Evolutionary conservation across 2,797 vertebrate species (phyloP), one percentile per base, ranked within the genome.

Genomic region (Poeciliopsis paucimaculata): DNA sequence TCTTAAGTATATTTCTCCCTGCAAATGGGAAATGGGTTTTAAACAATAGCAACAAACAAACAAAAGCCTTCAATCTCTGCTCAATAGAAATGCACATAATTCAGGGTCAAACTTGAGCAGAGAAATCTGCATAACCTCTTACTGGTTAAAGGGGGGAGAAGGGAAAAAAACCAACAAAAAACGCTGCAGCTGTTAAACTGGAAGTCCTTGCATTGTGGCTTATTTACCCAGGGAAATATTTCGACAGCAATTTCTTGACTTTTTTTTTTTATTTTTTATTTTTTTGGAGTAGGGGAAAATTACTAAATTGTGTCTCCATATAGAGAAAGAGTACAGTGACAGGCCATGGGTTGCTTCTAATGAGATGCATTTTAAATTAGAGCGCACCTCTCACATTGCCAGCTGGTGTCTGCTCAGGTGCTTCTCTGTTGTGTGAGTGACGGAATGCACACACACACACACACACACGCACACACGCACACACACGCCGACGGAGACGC

Each of bases 1-100:
- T 98, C 96, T 98, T 96, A 96, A 98, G 96, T 97, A 97, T 97
- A 97, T 96, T 98, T 97, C 97, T 97, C 95, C 93, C 96, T 95
- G 96, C 96, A 97, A 97, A 98, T 96, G 97, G 97, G 96, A 97
- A 96, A 93, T 93, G 96, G 96, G 95, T 97, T 96, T 97, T 96
- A 97, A 97, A 98, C 96, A 96, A 97, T 96, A 95, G 95, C 93
- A 96, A 96, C 96, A 96, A 97, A 95, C 90, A 93, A 95, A 94
- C 93, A 94, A 92, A 93, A 94, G 93, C 93, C 82, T 95, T 91
- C 92, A 95, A 96, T 96, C 92, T 91, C 80, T 36, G 81, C 90
- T 92, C 88, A 87, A 86, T 89, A 53, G 89, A 87, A 90, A 90
- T 84, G 85, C 89, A 89, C 84, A 86, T 87, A 91, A 95, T 92